Percentiles rank a stretch among this genome's conserved stretches.
These are phyloP conservation scores for Drosophila setosimentum DNA, from an alignment of 2,888 invertebrate genomes.

Conservation along the genomic window DNA sequence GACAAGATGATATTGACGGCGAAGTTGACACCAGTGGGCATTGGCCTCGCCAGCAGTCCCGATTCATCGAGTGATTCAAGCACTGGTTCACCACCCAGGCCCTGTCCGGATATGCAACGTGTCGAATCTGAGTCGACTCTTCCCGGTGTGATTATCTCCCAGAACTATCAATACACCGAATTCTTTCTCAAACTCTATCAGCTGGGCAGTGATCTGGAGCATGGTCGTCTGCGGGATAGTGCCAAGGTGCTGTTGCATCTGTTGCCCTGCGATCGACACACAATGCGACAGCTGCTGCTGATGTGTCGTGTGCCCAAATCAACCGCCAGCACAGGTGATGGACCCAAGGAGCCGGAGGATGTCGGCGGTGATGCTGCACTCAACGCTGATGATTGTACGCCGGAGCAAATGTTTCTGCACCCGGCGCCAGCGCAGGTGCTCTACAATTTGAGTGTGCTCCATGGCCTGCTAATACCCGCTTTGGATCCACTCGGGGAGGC, in stretches of 20 bases:
- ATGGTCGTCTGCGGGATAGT: conserved; percentile 93
- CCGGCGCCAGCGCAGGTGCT: conserved; percentile 91
- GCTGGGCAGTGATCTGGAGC: conserved; percentile 92
- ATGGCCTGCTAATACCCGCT: conserved; percentile 96
- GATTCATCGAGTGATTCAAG: conserved; percentile 98
- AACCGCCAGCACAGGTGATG: conserved; percentile 33
- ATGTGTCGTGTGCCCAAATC: conserved; percentile 82
- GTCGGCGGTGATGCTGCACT: conserved; percentile 29
- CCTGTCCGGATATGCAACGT: conserved; percentile 91
- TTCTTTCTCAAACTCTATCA: conserved; percentile 95
- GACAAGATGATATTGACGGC: conserved; percentile 92
- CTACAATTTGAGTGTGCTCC: conserved; percentile 92
- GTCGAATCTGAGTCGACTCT: conserved; percentile 94
- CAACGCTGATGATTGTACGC: conserved; percentile 82
- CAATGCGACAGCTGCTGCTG: conserved; percentile 84
- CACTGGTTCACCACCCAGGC: conserved; percentile 95
- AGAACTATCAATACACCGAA: conserved; percentile 91
- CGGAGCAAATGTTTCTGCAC: conserved; percentile 89
- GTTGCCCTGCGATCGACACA: conserved; percentile 85
- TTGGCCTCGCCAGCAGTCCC: conserved; percentile 91
- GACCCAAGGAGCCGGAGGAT: conserved; percentile 52
- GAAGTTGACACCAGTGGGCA: conserved; percentile 90
- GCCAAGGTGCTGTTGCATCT: conserved; percentile 83
- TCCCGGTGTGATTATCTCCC: conserved; percentile 96
- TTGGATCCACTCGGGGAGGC: conserved; percentile 91